Conservation (phyloP, 1,140 invertebrate species). For the Steinernema khuongi region DNA sequence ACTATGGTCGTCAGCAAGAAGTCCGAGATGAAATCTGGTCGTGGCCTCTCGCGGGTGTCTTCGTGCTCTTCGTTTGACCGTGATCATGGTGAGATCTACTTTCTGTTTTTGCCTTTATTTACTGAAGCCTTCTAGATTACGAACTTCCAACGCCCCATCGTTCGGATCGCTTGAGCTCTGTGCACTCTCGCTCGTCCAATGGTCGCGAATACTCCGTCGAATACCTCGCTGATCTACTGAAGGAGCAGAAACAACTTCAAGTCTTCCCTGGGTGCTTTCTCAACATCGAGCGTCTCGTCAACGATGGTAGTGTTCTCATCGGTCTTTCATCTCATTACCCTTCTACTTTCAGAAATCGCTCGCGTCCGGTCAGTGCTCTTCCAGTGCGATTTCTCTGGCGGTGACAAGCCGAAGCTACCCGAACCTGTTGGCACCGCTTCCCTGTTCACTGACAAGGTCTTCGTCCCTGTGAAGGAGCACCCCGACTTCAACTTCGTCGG, state of each 20-base stretch:
- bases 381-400: constrained; percentile 88
- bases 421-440: constrained; percentile 82
- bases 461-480: constrained; percentile 97
- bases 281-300: constrained; percentile 93
- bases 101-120: no score
- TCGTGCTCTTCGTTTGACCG: no score
- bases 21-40: no score
- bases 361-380: constrained; percentile 92
- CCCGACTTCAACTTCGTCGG: constrained; percentile 99
- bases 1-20: no score
- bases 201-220: constrained; percentile 63
- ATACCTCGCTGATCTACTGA: constrained; percentile 97
- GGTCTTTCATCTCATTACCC: neutral
- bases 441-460: constrained; percentile 94
- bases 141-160: neutral
- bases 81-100: no score
- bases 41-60: no score
- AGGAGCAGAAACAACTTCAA: constrained; percentile 98
- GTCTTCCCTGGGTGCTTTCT: constrained; percentile 98
- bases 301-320: constrained; percentile 77
- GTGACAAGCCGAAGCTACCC: constrained; percentile 81
- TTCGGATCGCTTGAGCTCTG: neutral
- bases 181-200: neutral
- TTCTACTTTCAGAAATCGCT: constrained; percentile 91
- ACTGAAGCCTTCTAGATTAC: no score